Conservation (phyloP, 1,140 invertebrate genomes). For the Procambarus virginalis region DNA sequence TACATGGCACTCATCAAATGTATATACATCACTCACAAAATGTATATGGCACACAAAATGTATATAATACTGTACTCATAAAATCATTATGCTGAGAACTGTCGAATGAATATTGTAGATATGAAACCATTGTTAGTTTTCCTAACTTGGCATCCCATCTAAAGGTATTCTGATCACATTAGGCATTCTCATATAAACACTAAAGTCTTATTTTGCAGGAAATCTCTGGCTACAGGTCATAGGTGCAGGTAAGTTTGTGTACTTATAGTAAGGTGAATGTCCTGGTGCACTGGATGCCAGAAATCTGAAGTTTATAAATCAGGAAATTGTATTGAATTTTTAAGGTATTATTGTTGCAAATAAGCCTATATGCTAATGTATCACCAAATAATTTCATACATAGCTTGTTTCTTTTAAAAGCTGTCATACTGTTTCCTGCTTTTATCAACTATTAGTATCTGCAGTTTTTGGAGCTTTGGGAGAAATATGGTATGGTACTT, state of each 20-base stretch:
- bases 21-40: too few relatives aligned
- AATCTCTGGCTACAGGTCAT: constrained; percentile 59
- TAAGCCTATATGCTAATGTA: neutral
- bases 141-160: too few relatives aligned
- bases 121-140: neutral
- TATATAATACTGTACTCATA: too few relatives aligned
- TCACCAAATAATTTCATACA: neutral
- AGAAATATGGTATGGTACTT: neutral
- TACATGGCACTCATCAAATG: too few relatives aligned
- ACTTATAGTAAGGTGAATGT: constrained; percentile 23
- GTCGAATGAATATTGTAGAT: neutral
- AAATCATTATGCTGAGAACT: neutral
- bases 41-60: too few relatives aligned
- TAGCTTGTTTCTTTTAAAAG: neutral
- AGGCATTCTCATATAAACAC: neutral
- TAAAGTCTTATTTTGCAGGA: constrained; percentile 49
- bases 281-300: neutral
- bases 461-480: neutral
- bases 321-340: neutral
- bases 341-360: neutral
- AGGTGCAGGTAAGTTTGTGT: constrained; percentile 45
- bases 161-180: neutral
- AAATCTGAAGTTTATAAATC: neutral
- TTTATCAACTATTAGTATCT: neutral
- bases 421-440: neutral